A percentile compares a stretch with the other conserved stretches of the same genome.
Evolutionary conservation across 1,140 invertebrate species (phyloP).

Genomic region (Chrysomallon squamiferum): DNA sequence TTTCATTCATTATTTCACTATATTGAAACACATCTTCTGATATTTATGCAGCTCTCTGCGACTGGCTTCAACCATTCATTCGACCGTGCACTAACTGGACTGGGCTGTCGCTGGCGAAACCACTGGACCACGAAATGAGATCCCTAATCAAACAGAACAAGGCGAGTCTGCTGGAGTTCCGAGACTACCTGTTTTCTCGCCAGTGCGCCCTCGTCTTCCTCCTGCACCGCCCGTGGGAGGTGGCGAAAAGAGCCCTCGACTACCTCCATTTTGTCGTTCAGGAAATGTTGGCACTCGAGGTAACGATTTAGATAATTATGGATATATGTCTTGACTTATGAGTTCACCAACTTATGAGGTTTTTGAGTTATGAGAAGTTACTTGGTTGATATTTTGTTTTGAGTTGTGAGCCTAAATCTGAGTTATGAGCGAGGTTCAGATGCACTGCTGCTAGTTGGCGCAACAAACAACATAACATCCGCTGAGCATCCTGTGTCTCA

Average conservation of each 20-base stretch:
- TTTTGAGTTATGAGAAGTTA: no score
- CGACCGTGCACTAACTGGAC: slow-evolving; percentile 80
- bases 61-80: slow-evolving; percentile 81
- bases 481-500: no score
- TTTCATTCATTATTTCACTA: no score
- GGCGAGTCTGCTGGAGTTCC: slow-evolving; percentile 82
- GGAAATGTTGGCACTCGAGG: slow-evolving; percentile 81
- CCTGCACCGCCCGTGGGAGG: slow-evolving; percentile 81
- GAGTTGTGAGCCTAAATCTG: no score
- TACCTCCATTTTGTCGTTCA: slow-evolving; percentile 84
- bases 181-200: slow-evolving; percentile 92
- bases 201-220: slow-evolving; percentile 87
- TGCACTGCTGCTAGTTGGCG: no score
- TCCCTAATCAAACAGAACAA: slow-evolving; percentile 74
- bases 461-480: no score
- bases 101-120: slow-evolving; percentile 77
- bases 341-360: no score
- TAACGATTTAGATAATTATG: no score
- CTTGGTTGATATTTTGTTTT: no score
- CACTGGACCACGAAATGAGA: slow-evolving; percentile 74
- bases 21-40: no score
- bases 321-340: no score
- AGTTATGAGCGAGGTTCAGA: no score
- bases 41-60: slow-evolving; percentile 68
- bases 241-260: slow-evolving; percentile 82